phyloP scores from a whole-genome alignment of 2,888 invertebrate genomes.

The Autographa pulchrina region DNA sequence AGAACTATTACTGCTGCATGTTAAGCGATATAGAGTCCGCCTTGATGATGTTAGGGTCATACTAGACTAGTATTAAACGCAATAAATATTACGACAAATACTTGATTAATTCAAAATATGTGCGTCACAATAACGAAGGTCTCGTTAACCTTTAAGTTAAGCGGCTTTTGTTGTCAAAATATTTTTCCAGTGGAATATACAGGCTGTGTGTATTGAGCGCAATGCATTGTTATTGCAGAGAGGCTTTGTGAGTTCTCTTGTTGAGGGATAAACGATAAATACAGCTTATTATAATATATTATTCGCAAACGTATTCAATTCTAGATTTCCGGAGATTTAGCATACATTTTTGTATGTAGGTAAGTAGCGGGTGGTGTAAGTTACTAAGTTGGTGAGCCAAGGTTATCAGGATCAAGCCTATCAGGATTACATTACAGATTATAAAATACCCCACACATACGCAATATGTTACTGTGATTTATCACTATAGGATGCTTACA shows the following conservation, averaged over 20 bases:
- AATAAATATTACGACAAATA: conserved; percentile 60
- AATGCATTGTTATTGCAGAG: conserved; percentile 37
- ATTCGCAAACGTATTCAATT: conserved; percentile 12
- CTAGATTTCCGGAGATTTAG: conserved; percentile 13
- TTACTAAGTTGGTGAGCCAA: conserved; percentile 45
- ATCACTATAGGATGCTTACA: conserved; percentile 30
- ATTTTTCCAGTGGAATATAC: conserved; percentile 59
- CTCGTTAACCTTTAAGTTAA: conserved; percentile 80
- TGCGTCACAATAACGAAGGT: conserved; percentile 76
- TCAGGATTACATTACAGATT: conserved; percentile 57
- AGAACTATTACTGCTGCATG: conserved; percentile 26
- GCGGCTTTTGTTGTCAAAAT: conserved; percentile 76
- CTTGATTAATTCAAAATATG: conserved; percentile 80
- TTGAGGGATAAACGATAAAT: conserved; percentile 9
- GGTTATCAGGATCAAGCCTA: conserved; percentile 61
- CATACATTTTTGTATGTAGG: conserved; percentile 13
- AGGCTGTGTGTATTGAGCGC: conserved; percentile 29
- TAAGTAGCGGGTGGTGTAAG: conserved; percentile 35
- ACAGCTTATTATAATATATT: conserved; percentile 12
- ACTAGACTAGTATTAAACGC: conserved; percentile 42
- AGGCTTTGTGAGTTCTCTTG: conserved; percentile 26
- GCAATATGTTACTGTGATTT: conserved; percentile 49
- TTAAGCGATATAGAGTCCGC: conserved; percentile 24
- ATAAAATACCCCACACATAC: conserved; percentile 45
- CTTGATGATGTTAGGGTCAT: conserved; percentile 32